Base-by-base conservation (phyloP, 2,113 vertebrate species). In the Melanotaenia duboulayi region DNA sequence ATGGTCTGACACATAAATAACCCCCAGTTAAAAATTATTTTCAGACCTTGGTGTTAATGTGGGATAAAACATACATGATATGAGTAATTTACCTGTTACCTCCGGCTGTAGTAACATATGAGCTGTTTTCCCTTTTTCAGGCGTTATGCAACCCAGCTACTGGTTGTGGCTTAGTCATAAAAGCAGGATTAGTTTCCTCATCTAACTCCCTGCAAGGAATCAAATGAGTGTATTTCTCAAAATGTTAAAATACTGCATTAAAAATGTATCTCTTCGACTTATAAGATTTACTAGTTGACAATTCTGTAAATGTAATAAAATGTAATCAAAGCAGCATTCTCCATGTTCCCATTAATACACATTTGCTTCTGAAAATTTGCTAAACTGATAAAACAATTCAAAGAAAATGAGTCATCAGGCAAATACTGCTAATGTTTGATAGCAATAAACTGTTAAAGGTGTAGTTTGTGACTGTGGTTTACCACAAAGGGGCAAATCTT, bases 11-110 rank as follows among this genome's bases (percentile, higher is more conserved):
- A 39, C 28, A 20, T 46, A 16, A 6, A 50, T 52, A 25, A 65
- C 42, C 54, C 32, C 42, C 35, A 65, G 28, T 35, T 19, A 72
- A 61, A 24, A 64, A 40, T 39, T 32, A 11, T 54, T 46, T 63
- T 6, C 39, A 4, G 28, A 24, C 24, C 25, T 25, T 46, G n/a
- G 42, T 56, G 55, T 19, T 40, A 20, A 32, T 17, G 32, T 58
- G 6, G 11, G 46, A 57, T 25, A 37, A 24, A 65, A 39, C 22
- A 65, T 20, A 56, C 20, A 12, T 35, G n/a, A 35, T 49, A 37
- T 64, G 40, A 56, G 20, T 67, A 28, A 46, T 67, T 56, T 44
- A 44, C 52, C 52, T 32, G 52, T 20, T 46, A 46, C 39, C 51
- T 57, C 40, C 35, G 40, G 24, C 32, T 35, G 40, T 9, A 22